Conservation (phyloP, 2,113 vertebrate genomes). For the Bubo scandiacus region DNA sequence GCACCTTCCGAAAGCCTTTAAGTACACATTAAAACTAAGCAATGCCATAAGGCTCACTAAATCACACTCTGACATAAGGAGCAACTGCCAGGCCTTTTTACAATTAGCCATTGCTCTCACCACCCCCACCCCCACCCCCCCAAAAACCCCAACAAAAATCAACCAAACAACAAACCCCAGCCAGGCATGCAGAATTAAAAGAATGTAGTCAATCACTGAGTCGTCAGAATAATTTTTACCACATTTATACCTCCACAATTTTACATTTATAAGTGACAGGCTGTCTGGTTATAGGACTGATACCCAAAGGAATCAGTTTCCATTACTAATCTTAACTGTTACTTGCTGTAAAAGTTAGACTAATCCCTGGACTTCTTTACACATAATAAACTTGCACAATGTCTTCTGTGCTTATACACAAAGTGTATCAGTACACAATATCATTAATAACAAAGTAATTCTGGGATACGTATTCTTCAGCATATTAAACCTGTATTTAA, state of each 20-base stretch:
- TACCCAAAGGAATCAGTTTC: not conserved
- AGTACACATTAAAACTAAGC: not conserved
- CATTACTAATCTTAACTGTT: not conserved
- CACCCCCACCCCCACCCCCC: fast-evolving
- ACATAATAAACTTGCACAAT: not conserved
- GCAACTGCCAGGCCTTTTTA: not conserved
- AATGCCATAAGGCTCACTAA: not conserved
- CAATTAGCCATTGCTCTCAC: not conserved
- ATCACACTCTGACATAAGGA: not conserved
- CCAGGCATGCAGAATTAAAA: not conserved
- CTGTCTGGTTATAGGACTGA: not conserved
- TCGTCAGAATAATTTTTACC: not conserved
- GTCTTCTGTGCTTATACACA: not conserved
- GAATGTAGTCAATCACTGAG: not conserved
- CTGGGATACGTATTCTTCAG: not conserved
- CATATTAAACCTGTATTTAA: not conserved
- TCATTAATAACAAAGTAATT: not conserved
- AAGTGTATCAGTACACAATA: not conserved
- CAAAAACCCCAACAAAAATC: not conserved
- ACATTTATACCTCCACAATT: not conserved
- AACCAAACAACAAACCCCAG: not conserved
- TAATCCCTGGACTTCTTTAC: not conserved
- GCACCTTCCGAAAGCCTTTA: conserved; percentile 1
- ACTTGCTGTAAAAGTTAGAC: not conserved
- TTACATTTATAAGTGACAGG: not conserved